phyloP scores from a whole-genome alignment of 2,888 invertebrate species.

The Alentia gelatinosa region DNA sequence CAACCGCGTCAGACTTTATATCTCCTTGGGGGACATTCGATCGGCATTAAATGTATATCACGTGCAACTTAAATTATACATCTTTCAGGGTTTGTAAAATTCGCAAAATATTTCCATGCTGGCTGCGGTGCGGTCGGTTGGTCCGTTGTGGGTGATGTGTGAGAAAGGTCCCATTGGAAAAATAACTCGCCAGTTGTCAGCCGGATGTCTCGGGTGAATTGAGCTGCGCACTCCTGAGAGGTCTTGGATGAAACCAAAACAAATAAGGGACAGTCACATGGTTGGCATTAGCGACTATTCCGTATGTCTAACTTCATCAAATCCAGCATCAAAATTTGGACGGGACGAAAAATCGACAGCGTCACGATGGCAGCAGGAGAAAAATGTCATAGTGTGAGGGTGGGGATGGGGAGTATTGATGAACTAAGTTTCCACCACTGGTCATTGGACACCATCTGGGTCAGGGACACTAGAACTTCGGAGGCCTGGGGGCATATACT shows the following conservation, averaged over 20 bases:
- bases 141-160: not conserved
- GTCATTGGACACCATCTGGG: not conserved
- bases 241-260: not conserved
- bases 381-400: too few species aligned
- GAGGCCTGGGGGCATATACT: not conserved
- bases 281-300: not conserved
- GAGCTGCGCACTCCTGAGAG: not conserved
- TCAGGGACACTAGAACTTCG: not conserved
- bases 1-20: not conserved
- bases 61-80: not conserved
- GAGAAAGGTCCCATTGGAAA: not conserved
- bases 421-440: not conserved
- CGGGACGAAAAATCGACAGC: not conserved
- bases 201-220: not conserved
- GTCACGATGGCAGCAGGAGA: not conserved
- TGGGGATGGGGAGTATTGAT: too few species aligned
- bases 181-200: not conserved
- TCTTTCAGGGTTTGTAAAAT: not conserved
- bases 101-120: not conserved
- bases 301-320: conserved; percentile 4
- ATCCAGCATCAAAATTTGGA: not conserved
- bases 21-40: not conserved
- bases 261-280: not conserved
- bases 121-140: not conserved
- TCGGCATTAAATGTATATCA: not conserved